phyloP scores from a whole-genome alignment of 2,888 invertebrate genomes.

The Euplexia lucipara region DNA sequence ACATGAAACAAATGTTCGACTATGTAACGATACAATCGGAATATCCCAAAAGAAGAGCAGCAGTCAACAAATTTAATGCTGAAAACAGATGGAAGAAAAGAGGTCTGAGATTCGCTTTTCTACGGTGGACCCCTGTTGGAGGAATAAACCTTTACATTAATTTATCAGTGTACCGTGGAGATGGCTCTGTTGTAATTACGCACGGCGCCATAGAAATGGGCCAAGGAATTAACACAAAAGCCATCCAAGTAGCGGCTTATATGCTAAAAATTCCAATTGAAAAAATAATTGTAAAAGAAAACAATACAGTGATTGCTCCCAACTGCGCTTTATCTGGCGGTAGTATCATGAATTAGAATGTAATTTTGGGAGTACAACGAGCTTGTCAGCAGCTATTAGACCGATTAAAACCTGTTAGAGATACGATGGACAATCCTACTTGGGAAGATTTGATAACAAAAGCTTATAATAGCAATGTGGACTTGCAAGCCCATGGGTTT shows the following conservation, averaged over 20 bases:
- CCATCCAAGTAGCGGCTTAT: slow-evolving; percentile 89
- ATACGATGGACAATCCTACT: slow-evolving; percentile 82
- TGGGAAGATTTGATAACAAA: slow-evolving; percentile 91
- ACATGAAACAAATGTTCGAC: slow-evolving; percentile 84
- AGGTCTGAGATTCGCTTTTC: slow-evolving; percentile 91
- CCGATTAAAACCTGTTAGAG: slow-evolving; percentile 81
- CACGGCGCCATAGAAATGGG: slow-evolving; percentile 94
- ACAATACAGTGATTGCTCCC: slow-evolving; percentile 47
- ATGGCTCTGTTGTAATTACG: slow-evolving; percentile 92
- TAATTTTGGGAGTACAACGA: slow-evolving; percentile 70
- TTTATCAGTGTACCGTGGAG: slow-evolving; percentile 92
- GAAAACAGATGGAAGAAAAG: slow-evolving; percentile 86
- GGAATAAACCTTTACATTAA: slow-evolving; percentile 80
- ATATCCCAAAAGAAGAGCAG: slow-evolving; percentile 13
- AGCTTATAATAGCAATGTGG: slow-evolving; percentile 90
- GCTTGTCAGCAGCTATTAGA: slow-evolving; percentile 71
- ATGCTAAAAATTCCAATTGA: slow-evolving; percentile 40
- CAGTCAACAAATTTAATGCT: slow-evolving; percentile 13
- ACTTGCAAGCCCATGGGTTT: slow-evolving; percentile 91
- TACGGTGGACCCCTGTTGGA: slow-evolving; percentile 89
- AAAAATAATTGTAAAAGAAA: slow-evolving; percentile 52
- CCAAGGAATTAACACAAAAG: slow-evolving; percentile 95
- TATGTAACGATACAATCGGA: slow-evolving; percentile 72
- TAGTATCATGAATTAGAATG: slow-evolving; percentile 76
- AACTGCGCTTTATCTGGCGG: slow-evolving; percentile 50